Base-by-base conservation (phyloP, 1,140 invertebrate species). In the Pemphigus obesinymphae region DNA sequence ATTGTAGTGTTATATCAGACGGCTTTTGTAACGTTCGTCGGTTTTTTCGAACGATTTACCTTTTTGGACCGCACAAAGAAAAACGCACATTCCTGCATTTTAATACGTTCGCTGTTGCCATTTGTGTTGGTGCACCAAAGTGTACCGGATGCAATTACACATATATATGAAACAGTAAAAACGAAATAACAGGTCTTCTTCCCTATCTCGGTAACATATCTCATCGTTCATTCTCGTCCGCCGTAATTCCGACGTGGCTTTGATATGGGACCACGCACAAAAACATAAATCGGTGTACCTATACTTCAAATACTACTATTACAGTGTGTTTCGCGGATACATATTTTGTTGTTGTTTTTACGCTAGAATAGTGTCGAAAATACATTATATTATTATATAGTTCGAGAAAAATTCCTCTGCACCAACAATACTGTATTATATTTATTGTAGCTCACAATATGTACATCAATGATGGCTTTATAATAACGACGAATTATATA, bases 141-240 rank as follows among this genome's bases (percentile, higher is more conserved):
- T 72, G 68, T 72, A 72, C 68, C 68, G 68, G 68, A 72, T 72
- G 40, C 68, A 72, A 72, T 72, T 72, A 72, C 40, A 72, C 37
- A 23, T 70, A 48, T 23, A 40, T 15, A 23, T n/a, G 43, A 45
- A 66, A 61, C 2, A 55, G 26, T 23, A 34, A 63, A 68, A 11
- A 29, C 13, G 17, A 17, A 72, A 72, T 72, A 72, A 72, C 68
- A 72, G 68, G 68, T 72, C 68, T 72, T 72, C 68, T 72, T 72
- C 68, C 68, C 40, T 70, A 70, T 70, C 40, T 48, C 40, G 15
- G 26, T 72, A 70, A 70, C 68, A 45, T n/a, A n/a, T 68, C 63
- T 72, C 68, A 29, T 70, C 68, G 26, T 72, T 72, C 68, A 26
- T 72, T 72, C 66, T 72, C 43, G 68, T 48, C 26, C 66, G 37